Conservation (phyloP, 2,888 invertebrate genomes). For the Polydrusus cervinus region DNA sequence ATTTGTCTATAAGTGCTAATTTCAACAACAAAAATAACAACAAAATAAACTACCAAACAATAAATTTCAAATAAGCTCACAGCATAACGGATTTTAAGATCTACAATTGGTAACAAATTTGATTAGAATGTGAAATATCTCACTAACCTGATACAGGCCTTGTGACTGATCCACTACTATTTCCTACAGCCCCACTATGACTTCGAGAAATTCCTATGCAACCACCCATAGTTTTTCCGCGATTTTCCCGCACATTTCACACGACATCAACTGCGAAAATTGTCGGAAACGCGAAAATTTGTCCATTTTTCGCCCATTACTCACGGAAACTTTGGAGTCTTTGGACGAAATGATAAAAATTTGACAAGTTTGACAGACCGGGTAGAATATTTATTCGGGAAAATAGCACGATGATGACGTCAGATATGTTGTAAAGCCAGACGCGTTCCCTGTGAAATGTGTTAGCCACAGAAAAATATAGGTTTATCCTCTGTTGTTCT, state of each 20-base stretch:
- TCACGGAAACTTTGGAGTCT: slow-evolving; percentile 50
- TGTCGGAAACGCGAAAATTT: slow-evolving; percentile 58
- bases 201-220: slow-evolving; percentile 89
- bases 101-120: not conserved
- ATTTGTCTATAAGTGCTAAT: not conserved
- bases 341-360: slow-evolving; percentile 43
- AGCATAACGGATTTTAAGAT: not conserved
- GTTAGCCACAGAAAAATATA: no score
- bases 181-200: slow-evolving; percentile 87
- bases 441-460: no score
- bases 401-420: not conserved
- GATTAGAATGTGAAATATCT: slow-evolving; percentile 3
- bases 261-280: slow-evolving; percentile 57
- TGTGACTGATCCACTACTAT: slow-evolving; percentile 86
- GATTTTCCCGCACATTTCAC: slow-evolving; percentile 73
- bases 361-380: slow-evolving; percentile 52
- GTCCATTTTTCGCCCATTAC: slow-evolving; percentile 70
- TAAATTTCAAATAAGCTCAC: slow-evolving; percentile 10
- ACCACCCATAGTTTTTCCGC: slow-evolving; percentile 85
- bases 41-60: slow-evolving; percentile 7
- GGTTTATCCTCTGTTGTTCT: no score
- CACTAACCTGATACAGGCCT: slow-evolving; percentile 85
- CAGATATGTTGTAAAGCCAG: no score
- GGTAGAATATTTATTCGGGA: slow-evolving; percentile 55
- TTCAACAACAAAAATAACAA: not conserved